Base-by-base conservation (phyloP, 2,113 vertebrate genomes). In the Hippocampus zosterae region DNA sequence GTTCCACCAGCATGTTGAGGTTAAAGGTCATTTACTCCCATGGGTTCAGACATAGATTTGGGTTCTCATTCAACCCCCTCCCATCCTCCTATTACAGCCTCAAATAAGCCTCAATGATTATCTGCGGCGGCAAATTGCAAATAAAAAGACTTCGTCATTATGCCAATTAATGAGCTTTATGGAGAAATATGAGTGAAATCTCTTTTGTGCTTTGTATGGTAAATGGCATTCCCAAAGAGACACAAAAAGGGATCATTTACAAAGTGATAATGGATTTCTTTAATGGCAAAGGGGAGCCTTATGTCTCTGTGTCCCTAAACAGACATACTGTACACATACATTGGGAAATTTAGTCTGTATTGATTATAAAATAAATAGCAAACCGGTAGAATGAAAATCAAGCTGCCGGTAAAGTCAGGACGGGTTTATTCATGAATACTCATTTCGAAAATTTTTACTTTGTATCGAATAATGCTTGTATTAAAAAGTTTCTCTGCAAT, bases 91-190 rank as follows among this genome's bases (percentile, higher is more conserved):
- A 42, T 42, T 27, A 8, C n/a, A 42, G 40, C 62, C 61, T 12
- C 5, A 12, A 64, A 65, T 65, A 46, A 46, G 25, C n/a, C 41
- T 25, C 25, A 15, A 16, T 44, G 40, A 65, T 65, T 65, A 44
- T 64, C n/a, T 23, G 40, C 23, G 12, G 40, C 42, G 40, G 40
- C 15, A 57, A 64, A 41, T 25, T 65, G 41, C 41, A 65, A 65
- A 44, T 64, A 23, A 44, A 25, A 44, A 44, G 7, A 46, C 41
- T 59, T 29, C 13, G 6, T 56, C 11, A n/a, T 56, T 56, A 23
- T 56, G 55, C 11, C 55, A 56, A 56, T 56, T 56, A 56, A 56
- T 56, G 55, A 56, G 55, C 55, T 56, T 56, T 56, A 10, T 23
- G 11, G n/a, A 12, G 23, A 25, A 56, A 56, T 25, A 56, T 12